Evolutionary conservation across 2,797 vertebrate species (phyloP).

Genomic region (Chaetodon trifasciatus): DNA sequence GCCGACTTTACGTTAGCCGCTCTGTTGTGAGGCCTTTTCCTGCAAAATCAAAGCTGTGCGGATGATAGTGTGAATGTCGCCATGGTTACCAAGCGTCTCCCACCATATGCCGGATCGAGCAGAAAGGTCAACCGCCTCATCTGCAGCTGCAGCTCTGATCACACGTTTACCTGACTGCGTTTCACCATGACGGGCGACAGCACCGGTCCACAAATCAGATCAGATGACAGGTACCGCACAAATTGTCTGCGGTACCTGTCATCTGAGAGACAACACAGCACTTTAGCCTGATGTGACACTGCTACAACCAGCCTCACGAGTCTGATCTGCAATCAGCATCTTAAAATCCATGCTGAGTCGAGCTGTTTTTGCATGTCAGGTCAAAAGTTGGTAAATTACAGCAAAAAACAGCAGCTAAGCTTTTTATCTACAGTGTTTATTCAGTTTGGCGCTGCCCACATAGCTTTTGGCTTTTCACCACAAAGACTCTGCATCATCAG

Average conservation of each 20-base stretch:
- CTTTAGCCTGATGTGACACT: background rate
- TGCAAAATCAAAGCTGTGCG: background rate
- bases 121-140: constrained; percentile 18
- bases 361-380: constrained; percentile 5
- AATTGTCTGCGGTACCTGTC: no score
- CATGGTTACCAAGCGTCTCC: constrained; percentile 1
- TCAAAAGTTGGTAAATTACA: background rate
- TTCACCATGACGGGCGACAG: background rate
- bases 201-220: no score
- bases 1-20: background rate
- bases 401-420: no score
- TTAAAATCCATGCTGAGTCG: background rate
- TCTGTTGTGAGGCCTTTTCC: background rate
- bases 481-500: background rate
- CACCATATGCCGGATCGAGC: background rate
- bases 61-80: background rate
- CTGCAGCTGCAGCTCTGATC: constrained; percentile 18
- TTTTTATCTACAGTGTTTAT: background rate
- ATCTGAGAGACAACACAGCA: background rate
- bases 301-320: no score
- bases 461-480: constrained; percentile 4
- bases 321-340: background rate
- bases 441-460: background rate
- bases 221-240: no score
- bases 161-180: constrained; percentile 13